Evolutionary conservation across 2,113 vertebrate species (phyloP).

Genomic region (Tylochromis polylepis): DNA sequence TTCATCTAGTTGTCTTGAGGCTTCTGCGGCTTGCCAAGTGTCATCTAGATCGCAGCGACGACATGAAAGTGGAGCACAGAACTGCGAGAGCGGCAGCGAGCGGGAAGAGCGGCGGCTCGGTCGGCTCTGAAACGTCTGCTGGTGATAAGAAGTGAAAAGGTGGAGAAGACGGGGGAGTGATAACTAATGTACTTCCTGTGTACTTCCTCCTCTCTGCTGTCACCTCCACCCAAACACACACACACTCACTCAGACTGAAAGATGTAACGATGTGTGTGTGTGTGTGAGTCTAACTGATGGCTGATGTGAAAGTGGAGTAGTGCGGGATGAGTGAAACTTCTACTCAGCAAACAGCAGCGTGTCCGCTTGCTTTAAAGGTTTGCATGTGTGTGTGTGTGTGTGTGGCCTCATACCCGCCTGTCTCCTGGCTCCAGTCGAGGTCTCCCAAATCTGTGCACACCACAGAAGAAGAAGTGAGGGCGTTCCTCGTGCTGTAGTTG

Average conservation of each 20-base stretch:
- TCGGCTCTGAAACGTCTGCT: constrained; percentile 46
- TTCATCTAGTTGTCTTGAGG: constrained; percentile 90
- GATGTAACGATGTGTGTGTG: not conserved
- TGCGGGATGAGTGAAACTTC: constrained; percentile 52
- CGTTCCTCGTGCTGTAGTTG: constrained; percentile 7
- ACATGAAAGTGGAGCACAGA: constrained; percentile 81
- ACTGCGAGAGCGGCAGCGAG: constrained; percentile 33
- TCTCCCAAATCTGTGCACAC: constrained; percentile 27
- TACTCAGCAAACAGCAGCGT: constrained; percentile 77
- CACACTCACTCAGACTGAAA: not conserved
- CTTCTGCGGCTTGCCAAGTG: constrained; percentile 80
- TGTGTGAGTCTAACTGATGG: constrained; percentile 68
- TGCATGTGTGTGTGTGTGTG: not conserved
- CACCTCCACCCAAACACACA: constrained; percentile 53
- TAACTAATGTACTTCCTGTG: constrained; percentile 94
- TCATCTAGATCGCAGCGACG: constrained; percentile 86
- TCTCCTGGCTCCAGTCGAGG: not conserved
- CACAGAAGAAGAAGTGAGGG: not conserved
- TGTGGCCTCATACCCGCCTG: not conserved
- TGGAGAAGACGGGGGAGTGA: constrained; percentile 80
- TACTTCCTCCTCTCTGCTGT: constrained; percentile 82
- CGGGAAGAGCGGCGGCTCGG: constrained; percentile 12
- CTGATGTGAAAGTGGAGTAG: constrained; percentile 72
- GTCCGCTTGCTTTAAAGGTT: constrained; percentile 36
- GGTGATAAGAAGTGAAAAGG: constrained; percentile 74